These are phyloP conservation scores for Linhomoeus sp. DNA, from an alignment of 2,888 invertebrate species.

Conservation along the genomic window DNA sequence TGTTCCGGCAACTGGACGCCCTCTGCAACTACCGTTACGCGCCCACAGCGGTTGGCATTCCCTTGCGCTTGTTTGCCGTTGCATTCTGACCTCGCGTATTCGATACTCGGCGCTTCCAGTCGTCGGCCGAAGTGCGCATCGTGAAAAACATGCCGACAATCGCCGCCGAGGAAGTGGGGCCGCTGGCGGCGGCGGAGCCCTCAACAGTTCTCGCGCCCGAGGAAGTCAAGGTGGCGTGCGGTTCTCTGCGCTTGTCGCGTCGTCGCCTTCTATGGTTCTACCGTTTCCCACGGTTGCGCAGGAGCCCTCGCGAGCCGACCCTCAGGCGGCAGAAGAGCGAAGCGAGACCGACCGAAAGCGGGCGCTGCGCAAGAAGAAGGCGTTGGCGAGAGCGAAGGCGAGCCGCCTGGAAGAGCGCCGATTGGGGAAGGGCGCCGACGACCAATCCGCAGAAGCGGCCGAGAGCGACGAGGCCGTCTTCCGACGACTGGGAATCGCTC, in stretches of 20 bases:
- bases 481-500: too few relatives aligned
- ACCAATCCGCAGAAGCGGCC: too few relatives aligned
- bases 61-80: background rate
- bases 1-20: constrained; percentile 69
- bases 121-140: constrained; percentile 63
- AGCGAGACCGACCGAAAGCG: constrained; percentile 65
- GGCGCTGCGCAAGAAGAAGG: constrained; percentile 61
- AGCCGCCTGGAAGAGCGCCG: too few relatives aligned
- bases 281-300: too few relatives aligned
- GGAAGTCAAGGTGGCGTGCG: constrained; percentile 44
- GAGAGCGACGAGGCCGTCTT: too few relatives aligned
- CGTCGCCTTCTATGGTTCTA: background rate
- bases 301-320: too few relatives aligned
- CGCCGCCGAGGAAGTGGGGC: constrained; percentile 79
- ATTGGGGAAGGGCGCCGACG: too few relatives aligned
- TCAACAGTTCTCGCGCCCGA: constrained; percentile 62
- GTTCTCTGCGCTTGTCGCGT: background rate
- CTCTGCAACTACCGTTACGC: constrained; percentile 79
- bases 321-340: constrained; percentile 55
- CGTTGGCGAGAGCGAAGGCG: constrained; percentile 45
- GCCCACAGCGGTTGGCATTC: constrained; percentile 52
- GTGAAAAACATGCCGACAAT: constrained; percentile 72
- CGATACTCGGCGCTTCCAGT: constrained; percentile 29
- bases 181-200: constrained; percentile 59
- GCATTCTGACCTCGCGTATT: background rate